Evolutionary conservation across 2,113 vertebrate species (phyloP).

Genomic region (Piprites chloris): DNA sequence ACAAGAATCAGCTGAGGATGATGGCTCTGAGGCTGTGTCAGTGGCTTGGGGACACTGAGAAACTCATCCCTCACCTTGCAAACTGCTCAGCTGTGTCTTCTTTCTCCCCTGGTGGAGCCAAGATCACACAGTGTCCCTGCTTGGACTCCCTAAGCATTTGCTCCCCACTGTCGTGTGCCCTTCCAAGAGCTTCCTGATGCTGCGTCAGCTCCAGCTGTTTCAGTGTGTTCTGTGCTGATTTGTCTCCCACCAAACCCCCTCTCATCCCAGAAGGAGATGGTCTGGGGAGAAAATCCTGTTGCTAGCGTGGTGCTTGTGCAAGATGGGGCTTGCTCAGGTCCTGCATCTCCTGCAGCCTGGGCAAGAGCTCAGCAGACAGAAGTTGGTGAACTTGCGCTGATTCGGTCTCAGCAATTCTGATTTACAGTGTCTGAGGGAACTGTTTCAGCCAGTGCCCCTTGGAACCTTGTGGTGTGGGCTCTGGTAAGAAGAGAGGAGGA

Average conservation of each 20-base stretch:
- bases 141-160: accelerated
- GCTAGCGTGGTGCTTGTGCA: accelerated
- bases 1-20: neutral
- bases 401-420: neutral
- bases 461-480: accelerated
- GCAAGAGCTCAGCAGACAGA: neutral
- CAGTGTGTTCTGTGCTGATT: accelerated
- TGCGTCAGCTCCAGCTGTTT: accelerated
- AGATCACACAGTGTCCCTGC: accelerated
- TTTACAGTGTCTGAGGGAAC: neutral
- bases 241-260: neutral
- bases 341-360: neutral
- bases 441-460: accelerated
- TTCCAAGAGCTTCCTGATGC: accelerated
- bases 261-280: neutral
- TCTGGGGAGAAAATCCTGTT: accelerated
- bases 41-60: neutral
- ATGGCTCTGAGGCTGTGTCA: accelerated
- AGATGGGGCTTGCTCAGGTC: neutral
- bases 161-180: accelerated
- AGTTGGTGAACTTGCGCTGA: accelerated
- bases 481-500: neutral
- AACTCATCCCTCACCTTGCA: neutral
- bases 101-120: neutral
- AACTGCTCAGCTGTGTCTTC: accelerated